Base-by-base conservation (phyloP, 2,888 invertebrate species). In the Zele albiditarsus region DNA sequence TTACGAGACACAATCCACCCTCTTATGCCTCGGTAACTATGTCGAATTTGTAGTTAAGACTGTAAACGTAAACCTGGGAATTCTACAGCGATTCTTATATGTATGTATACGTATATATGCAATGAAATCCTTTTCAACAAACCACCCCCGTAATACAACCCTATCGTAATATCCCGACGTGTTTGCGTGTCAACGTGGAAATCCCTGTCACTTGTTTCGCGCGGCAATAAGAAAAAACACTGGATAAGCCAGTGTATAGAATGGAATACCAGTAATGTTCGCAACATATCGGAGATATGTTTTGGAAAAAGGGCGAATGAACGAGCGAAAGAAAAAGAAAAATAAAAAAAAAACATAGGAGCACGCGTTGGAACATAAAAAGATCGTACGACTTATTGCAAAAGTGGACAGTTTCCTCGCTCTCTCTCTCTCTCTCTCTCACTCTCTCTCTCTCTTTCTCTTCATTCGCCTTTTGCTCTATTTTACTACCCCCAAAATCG, bases 11-110 rank as follows among this genome's bases (percentile, higher is more conserved):
- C 85, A 85, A 87, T 85, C 78, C 78, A 74, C 83, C 83, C 84
- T 84, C 85, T 85, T 87, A 87, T 85, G 87, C 87, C 85, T 84
- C 87, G 86, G 84, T 87, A 85, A 87, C 87, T 88, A 86, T 85
- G 88, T 87, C 89, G 88, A 89, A 89, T 89, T 89, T 88, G 87
- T 88, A 88, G 87, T 87, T 86, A 85, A 85, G 86, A 85, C 85
- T 86, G 86, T 88, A 88, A 89, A 88, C 87, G 88, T 87, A 87
- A 88, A 87, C 88, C 87, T 87, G 88, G 87, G 88, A 87, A 86
- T 88, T 87, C 85, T 78, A 75, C 74, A 77, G 71, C 77, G 76
- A 57, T 81, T 71, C 78, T 53, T 67, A 28, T 79, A 73, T 68
- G 58, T 60, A 57, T 58, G 38, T 12, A 38, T 38, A 38, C 12